phyloP scores from a whole-genome alignment of 2,113 vertebrate species.

The Gallinago paraguaiae region DNA sequence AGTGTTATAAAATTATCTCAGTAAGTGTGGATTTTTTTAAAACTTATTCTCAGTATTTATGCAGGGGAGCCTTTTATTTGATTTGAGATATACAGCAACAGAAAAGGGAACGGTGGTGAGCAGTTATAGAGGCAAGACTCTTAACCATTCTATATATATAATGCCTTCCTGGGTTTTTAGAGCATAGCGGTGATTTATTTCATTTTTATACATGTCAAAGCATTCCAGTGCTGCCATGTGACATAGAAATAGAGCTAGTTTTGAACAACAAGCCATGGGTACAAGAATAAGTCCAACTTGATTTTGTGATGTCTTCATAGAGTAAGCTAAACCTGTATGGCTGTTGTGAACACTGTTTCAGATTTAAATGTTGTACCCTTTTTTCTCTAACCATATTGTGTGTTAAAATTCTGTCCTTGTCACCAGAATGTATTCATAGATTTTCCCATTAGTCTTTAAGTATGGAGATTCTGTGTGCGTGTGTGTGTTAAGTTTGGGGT shows the following conservation, averaged over 20 bases:
- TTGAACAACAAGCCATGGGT: neutral
- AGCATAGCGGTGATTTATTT: neutral
- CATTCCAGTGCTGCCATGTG: neutral
- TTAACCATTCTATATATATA: neutral
- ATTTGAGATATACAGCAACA: neutral
- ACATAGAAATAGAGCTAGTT: neutral
- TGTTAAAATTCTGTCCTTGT: neutral
- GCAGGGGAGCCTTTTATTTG: neutral
- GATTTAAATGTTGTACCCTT: neutral
- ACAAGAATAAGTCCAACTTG: neutral
- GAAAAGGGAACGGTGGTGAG: neutral
- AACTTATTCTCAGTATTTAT: neutral
- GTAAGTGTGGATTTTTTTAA: neutral
- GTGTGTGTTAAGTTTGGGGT: neutral
- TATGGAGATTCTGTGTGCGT: accelerated
- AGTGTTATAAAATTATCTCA: neutral
- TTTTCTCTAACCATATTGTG: neutral
- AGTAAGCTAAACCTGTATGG: neutral
- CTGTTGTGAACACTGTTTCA: neutral
- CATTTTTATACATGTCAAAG: neutral
- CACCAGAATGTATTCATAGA: neutral
- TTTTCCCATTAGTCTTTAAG: neutral
- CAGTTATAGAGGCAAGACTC: neutral
- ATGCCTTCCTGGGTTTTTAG: neutral
- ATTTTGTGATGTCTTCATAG: neutral